A percentile compares a stretch with the other conserved stretches of the same genome.
Conservation (phyloP, 2,888 invertebrate species). For the Bombyx huttoni region DNA sequence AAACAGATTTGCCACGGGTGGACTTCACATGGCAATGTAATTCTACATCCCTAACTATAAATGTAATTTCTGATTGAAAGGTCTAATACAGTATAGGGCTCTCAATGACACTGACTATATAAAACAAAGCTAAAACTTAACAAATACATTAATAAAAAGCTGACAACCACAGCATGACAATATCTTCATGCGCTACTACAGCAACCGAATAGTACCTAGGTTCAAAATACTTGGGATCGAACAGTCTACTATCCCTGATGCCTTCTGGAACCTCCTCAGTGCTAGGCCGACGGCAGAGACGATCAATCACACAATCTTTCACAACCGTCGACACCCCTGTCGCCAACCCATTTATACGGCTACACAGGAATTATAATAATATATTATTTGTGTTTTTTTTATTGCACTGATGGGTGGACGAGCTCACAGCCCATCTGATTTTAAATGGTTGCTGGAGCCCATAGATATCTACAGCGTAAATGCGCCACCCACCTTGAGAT, state of each 20-base stretch:
- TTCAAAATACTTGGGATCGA: constrained; percentile 77
- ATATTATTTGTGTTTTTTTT: not conserved
- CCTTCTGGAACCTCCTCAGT: constrained; percentile 41
- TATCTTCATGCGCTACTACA: constrained; percentile 31
- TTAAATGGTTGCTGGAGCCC: too few species aligned
- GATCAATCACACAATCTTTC: constrained; percentile 78
- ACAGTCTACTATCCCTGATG: constrained; percentile 57
- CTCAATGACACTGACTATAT: too few species aligned
- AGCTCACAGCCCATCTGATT: too few species aligned
- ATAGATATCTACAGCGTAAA: too few species aligned
- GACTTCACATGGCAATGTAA: too few species aligned
- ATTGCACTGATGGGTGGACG: too few species aligned
- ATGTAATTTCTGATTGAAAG: too few species aligned
- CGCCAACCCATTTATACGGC: constrained; percentile 80
- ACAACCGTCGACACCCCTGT: constrained; percentile 79
- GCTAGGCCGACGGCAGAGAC: constrained; percentile 63
- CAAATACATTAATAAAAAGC: constrained; percentile 7
- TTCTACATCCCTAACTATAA: too few species aligned
- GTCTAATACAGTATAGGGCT: too few species aligned
- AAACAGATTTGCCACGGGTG: too few species aligned
- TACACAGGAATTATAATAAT: constrained; percentile 22
- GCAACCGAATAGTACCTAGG: constrained; percentile 74
- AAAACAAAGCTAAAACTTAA: not conserved
- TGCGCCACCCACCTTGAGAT: too few species aligned
- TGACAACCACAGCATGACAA: constrained; percentile 8